Base-by-base conservation (phyloP, 2,888 invertebrate species). In the Zaprionus obscuricornis region DNA sequence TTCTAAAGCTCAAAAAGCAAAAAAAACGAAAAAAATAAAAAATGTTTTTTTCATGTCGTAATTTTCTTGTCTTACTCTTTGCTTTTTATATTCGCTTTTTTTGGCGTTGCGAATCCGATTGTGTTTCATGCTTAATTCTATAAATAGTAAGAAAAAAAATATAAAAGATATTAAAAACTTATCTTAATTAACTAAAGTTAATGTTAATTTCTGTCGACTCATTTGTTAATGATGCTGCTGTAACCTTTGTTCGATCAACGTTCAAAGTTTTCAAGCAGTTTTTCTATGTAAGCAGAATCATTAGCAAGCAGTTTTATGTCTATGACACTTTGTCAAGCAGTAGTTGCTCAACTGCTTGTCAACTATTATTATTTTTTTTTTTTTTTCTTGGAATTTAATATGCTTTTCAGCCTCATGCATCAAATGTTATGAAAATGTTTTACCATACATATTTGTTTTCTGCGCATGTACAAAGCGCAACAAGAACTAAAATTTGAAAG, bases 391-490 rank as follows among this genome's bases (percentile, higher is more conserved):
- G n/a, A n/a, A n/a, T n/a, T n/a, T n/a, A n/a, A n/a, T n/a, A n/a
- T n/a, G n/a, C n/a, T n/a, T n/a, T n/a, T n/a, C n/a, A n/a, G n/a
- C n/a, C n/a, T n/a, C n/a, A n/a, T n/a, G n/a, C n/a, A n/a, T n/a
- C n/a, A n/a, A n/a, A n/a, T n/a, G n/a, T n/a, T n/a, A n/a, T n/a
- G n/a, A n/a, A n/a, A n/a, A n/a, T n/a, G n/a, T n/a, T 4, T 22
- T 17, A 42, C 17, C 22, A 7, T 36, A 29, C 13, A 11, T 14
- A 14, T 43, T n/a, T 8, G 3, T 24, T 14, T 10, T 47, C 17
- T 55, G 59, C 59, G 59, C 67, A 67, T 63, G 58, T 52, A n/a
- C 33, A 4, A 51, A 27, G 71, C 71, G 71, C 68, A 70, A 60
- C 70, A 68, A 55, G 60, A 68, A 39, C 13, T n/a, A 26, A 36